These are phyloP conservation scores for Sebastes kiyomatsui DNA, from an alignment of 2,797 vertebrate species.

Conservation along the genomic window DNA sequence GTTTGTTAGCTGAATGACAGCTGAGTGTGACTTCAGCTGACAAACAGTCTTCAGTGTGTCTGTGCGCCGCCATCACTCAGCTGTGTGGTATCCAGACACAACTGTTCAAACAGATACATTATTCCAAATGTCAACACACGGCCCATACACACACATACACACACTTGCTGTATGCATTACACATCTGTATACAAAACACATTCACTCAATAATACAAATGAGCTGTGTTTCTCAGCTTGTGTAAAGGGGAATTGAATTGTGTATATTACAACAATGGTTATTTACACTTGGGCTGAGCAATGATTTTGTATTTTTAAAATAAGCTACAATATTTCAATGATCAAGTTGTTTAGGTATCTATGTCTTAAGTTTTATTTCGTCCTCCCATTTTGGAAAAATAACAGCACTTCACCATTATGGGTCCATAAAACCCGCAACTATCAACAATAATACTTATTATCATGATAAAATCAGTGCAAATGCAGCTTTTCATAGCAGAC, in stretches of 20 bases:
- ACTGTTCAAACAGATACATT: slow-evolving; percentile 64
- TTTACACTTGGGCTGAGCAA: neutral
- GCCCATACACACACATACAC: slow-evolving; percentile 7
- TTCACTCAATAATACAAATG: neutral
- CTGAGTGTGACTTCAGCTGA: slow-evolving; percentile 33
- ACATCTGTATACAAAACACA: slow-evolving; percentile 16
- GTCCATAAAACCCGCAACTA: neutral
- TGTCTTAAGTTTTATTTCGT: neutral
- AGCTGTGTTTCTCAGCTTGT: neutral
- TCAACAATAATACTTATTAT: neutral
- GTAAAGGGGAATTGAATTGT: neutral
- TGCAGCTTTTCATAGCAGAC: neutral
- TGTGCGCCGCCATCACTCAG: slow-evolving; percentile 42
- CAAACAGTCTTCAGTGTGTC: slow-evolving; percentile 24
- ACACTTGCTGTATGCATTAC: slow-evolving; percentile 8
- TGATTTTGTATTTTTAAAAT: neutral
- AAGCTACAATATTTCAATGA: no score
- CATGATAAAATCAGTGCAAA: neutral
- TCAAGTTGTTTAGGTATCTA: neutral
- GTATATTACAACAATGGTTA: neutral
- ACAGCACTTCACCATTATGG: neutral
- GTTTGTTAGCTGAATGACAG: slow-evolving; percentile 26
- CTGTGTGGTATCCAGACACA: slow-evolving; percentile 42
- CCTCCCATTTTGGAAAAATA: neutral
- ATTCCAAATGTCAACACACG: slow-evolving; percentile 64